Percentiles rank a stretch among this genome's conserved stretches.
Conservation (phyloP, 1,140 invertebrate species). For the Drosophila arizonae region DNA sequence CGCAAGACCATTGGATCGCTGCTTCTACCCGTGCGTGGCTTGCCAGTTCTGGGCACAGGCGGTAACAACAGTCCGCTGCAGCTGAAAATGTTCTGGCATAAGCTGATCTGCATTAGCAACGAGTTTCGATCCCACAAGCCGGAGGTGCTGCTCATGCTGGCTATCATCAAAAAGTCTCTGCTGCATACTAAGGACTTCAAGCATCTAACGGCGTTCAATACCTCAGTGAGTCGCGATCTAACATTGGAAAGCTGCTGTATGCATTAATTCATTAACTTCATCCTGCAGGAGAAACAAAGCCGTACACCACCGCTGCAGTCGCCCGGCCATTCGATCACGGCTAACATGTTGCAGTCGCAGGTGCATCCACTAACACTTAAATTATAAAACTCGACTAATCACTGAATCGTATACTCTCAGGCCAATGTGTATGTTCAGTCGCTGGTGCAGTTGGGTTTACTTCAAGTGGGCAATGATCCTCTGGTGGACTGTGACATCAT, state of each 20-base stretch:
- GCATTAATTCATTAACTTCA: background rate
- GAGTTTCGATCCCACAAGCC: constrained; percentile 67
- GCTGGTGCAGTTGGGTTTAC: constrained; percentile 66
- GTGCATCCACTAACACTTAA: background rate
- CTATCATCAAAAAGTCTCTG: constrained; percentile 68
- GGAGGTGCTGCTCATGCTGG: constrained; percentile 66
- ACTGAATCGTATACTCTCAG: constrained; percentile 5
- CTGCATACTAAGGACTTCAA: constrained; percentile 64
- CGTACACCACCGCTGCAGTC: constrained; percentile 47
- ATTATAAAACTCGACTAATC: background rate
- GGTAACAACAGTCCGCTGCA: constrained; percentile 40
- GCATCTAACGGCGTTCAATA: constrained; percentile 50
- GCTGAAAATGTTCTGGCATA: constrained; percentile 73
- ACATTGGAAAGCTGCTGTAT: background rate
- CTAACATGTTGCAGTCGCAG: constrained; percentile 73
- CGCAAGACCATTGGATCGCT: constrained; percentile 59
- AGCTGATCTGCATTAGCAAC: constrained; percentile 59
- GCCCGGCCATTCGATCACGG: constrained; percentile 60
- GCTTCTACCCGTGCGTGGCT: constrained; percentile 63
- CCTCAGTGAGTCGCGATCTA: constrained; percentile 30
- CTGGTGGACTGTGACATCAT: constrained; percentile 73
- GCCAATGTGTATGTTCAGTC: constrained; percentile 75
- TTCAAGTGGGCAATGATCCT: constrained; percentile 77
- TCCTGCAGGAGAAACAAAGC: constrained; percentile 34
- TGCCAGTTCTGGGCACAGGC: constrained; percentile 50